A percentile compares a stretch with the other conserved stretches of the same genome.
Conservation (phyloP, 2,113 vertebrate genomes). For the Cyprinodon tularosa region DNA sequence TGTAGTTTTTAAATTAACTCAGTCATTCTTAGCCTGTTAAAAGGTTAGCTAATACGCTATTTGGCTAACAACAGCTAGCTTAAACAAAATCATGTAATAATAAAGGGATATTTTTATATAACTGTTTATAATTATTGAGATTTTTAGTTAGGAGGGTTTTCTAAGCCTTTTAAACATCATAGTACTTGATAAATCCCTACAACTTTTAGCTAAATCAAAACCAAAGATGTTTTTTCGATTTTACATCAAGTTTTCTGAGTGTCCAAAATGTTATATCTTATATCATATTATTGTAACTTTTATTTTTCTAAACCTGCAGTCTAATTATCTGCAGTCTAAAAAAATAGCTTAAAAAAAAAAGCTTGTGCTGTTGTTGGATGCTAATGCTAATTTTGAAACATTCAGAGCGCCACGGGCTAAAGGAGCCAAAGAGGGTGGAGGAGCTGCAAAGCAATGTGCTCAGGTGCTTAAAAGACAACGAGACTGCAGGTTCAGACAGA, state of each 20-base stretch:
- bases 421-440: conserved; percentile 92
- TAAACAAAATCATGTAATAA: not conserved
- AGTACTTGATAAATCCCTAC: not conserved
- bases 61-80: not conserved
- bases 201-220: not conserved
- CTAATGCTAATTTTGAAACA: not conserved
- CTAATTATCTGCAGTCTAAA: not conserved
- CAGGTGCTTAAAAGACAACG: conserved; percentile 90
- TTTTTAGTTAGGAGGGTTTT: not conserved
- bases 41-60: not conserved
- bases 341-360: not conserved
- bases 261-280: not conserved
- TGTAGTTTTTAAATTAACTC: not conserved
- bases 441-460: conserved; percentile 94
- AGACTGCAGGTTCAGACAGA: conserved; percentile 82
- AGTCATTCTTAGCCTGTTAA: not conserved
- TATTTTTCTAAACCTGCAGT: not conserved
- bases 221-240: not conserved
- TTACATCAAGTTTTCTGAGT: not conserved
- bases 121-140: not conserved
- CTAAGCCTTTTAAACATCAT: not conserved
- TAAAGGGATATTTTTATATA: not conserved
- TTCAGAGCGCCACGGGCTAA: conserved; percentile 93
- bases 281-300: not conserved
- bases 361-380: not conserved